Evolutionary conservation across 2,797 vertebrate genomes (phyloP), one percentile per base, ranked within the genome.

Genomic region (Setipinna tenuifilis): DNA sequence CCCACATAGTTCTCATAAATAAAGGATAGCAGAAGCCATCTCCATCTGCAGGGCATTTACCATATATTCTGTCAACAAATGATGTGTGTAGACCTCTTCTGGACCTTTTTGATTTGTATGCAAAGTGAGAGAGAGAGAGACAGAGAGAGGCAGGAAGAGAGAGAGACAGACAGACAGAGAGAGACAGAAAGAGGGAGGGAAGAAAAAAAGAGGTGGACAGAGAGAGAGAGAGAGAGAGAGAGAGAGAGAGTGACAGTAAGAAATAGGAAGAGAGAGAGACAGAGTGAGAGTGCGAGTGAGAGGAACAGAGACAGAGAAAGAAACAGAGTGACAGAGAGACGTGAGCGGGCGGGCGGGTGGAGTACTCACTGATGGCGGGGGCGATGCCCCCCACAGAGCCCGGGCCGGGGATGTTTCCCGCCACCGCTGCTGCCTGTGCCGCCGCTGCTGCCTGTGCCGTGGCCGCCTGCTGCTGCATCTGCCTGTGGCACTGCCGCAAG

Each of bases 381-480:
- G 98, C 98, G 85, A 99, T 99, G 84, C 98, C 98, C 82, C 98
- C 98, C 81, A 99, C 98, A 2, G 98, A 99, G 68, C 98, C 97
- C 0, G 98, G 98, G 1, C 98, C 98, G 0, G 98, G 98, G 93
- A 99, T 99, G 93, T 99, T 99, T n/a, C 98, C 98, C 0, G 98
- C 97, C 82, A 99, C 98, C 0, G 98, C 98, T 0, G 98, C 98
- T 0, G 98, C 98, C 85, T 98, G 98, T 0, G 98, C 98, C 0
- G 98, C 97, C 0, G 97, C 97, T 0, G 98, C 98, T 0, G 97
- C 98, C 87, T 98, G 97, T 0, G 98, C 98, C 0, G 98, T 99
- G 10, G 98, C 98, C 0, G 98, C 98, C 93, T 99, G 98, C 92
- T 99, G 98, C 89, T 99, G 98, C 98, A 99, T 99, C 94, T 99